Conservation (phyloP, 2,113 vertebrate species). For the Limanda limanda region DNA sequence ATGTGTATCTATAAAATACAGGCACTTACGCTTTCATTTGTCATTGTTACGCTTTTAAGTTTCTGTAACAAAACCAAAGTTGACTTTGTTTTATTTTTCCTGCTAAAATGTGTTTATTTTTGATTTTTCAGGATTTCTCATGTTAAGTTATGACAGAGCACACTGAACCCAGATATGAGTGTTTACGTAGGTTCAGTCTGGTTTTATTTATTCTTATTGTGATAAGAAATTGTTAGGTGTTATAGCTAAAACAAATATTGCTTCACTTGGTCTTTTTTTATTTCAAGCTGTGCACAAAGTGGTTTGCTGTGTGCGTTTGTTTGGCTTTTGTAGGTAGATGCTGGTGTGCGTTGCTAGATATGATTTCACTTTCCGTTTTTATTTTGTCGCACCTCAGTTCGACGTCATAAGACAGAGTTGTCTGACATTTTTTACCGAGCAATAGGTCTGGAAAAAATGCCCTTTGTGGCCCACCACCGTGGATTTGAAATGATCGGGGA, state of each 20-base stretch:
- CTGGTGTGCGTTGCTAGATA: constrained; percentile 50
- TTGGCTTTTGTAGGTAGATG: constrained; percentile 65
- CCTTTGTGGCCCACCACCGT: constrained; percentile 14
- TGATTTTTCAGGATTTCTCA: constrained; percentile 54
- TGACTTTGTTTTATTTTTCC: constrained; percentile 69
- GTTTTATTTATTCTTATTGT: constrained; percentile 79
- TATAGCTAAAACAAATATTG: constrained; percentile 53
- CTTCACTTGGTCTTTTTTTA: constrained; percentile 55
- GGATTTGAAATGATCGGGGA: constrained; percentile 21
- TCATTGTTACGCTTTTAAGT: constrained; percentile 66
- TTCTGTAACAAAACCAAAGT: constrained; percentile 84
- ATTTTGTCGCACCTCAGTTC: constrained; percentile 7
- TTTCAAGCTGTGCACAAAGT: constrained; percentile 73
- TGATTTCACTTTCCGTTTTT: not conserved
- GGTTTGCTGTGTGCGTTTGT: constrained; percentile 66
- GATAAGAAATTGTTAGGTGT: constrained; percentile 67
- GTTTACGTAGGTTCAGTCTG: constrained; percentile 73
- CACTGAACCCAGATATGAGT: constrained; percentile 60
- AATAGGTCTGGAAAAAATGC: constrained; percentile 20
- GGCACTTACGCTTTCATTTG: constrained; percentile 79
- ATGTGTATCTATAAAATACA: constrained; percentile 75
- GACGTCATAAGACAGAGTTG: constrained; percentile 1
- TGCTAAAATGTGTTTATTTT: constrained; percentile 41
- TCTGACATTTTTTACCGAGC: constrained; percentile 20
- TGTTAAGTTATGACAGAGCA: constrained; percentile 76